phyloP scores from a whole-genome alignment of 2,888 invertebrate genomes.

The Apamea anceps region DNA sequence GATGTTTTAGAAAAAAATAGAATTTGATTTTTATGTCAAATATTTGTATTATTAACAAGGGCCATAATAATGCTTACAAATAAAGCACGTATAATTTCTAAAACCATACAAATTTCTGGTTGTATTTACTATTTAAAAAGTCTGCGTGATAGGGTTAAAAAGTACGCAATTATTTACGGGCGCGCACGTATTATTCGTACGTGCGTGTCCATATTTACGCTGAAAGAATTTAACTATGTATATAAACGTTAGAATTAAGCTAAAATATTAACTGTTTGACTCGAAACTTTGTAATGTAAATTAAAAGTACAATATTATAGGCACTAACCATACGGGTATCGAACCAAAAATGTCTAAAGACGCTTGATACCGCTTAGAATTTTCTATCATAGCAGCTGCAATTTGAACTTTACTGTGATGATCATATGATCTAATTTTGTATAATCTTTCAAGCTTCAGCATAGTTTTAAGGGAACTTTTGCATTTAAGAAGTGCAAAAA shows the following conservation, averaged over 20 bases:
- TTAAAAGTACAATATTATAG: conserved; percentile 47
- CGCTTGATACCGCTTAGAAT: conserved; percentile 61
- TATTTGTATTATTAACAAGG: conserved; percentile 11
- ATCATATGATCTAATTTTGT: conserved; percentile 54
- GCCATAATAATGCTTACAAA: background rate
- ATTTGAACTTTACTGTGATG: conserved; percentile 58
- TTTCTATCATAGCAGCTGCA: conserved; percentile 44
- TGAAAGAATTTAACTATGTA: conserved; percentile 28
- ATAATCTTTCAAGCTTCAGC: conserved; percentile 47
- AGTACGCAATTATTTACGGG: conserved; percentile 26
- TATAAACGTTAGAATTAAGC: conserved; percentile 43
- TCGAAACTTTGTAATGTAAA: conserved; percentile 38
- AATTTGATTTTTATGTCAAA: background rate
- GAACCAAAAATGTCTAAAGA: conserved; percentile 65
- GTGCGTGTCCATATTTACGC: conserved; percentile 17
- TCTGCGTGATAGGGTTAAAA: conserved; percentile 7
- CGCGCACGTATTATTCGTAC: conserved; percentile 47
- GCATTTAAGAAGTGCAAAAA: conserved; percentile 62
- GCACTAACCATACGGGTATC: conserved; percentile 63
- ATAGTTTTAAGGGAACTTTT: conserved; percentile 47
- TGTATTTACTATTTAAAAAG: conserved; percentile 10
- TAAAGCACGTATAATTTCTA: conserved; percentile 21
- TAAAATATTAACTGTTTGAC: conserved; percentile 49
- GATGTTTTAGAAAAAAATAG: background rate
- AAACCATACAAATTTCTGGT: conserved; percentile 19